A percentile compares a stretch with the other conserved stretches of the same genome.
These are phyloP conservation scores for Nemopilema nomurai DNA, from an alignment of 30 jellyfish, hydroid and myxozoan genomes.

Conservation along the genomic window DNA sequence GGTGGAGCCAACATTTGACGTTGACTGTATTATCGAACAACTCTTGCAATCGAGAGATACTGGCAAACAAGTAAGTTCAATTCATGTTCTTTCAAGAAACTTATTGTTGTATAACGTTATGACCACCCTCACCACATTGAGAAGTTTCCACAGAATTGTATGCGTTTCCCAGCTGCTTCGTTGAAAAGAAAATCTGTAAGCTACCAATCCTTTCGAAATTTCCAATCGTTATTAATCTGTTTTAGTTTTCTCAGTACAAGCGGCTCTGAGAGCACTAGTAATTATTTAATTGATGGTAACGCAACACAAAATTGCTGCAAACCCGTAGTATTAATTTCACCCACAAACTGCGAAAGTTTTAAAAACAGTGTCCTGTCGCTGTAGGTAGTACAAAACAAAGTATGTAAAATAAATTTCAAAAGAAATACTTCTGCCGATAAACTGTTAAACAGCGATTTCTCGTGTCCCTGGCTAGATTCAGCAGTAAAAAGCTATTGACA, in stretches of 20 bases:
- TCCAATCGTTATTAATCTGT: neutral
- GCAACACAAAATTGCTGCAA: neutral
- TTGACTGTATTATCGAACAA: conserved; percentile 77
- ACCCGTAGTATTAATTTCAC: neutral
- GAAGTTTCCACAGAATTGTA: neutral
- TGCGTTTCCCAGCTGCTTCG: neutral
- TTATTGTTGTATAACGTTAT: neutral
- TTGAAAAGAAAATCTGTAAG: neutral
- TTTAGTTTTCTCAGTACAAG: neutral
- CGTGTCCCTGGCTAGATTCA: too few relatives aligned
- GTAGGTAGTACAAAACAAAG: neutral
- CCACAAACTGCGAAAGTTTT: neutral
- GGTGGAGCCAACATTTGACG: conserved; percentile 72
- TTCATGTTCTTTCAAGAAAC: neutral
- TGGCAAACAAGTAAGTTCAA: conserved; percentile 74
- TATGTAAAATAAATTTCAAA: too few relatives aligned
- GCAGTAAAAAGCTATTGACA: too few relatives aligned
- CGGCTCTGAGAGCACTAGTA: neutral
- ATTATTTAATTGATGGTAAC: neutral
- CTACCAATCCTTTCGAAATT: neutral
- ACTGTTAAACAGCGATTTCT: too few relatives aligned
- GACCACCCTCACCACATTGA: neutral
- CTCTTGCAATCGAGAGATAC: conserved; percentile 72
- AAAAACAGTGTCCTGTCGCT: neutral
- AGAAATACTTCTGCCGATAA: neutral